phyloP scores from a whole-genome alignment of 2,797 vertebrate species.

The Alosa sapidissima region DNA sequence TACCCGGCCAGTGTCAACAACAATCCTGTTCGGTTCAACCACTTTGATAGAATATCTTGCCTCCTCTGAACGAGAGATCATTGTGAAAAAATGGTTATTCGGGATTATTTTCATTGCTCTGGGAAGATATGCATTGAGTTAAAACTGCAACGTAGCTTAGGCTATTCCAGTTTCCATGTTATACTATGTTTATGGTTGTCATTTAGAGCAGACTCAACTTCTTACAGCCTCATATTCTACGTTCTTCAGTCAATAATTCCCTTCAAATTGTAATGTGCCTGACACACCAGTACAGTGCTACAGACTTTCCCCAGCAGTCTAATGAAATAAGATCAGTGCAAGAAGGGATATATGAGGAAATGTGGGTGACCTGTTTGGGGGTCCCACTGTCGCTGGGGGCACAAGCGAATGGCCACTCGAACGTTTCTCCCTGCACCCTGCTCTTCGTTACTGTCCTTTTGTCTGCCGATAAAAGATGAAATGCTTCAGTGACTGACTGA shows the following conservation, averaged over 20 bases:
- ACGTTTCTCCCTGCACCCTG: constrained; percentile 45
- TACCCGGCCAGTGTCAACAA: constrained; percentile 57
- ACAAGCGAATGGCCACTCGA: constrained; percentile 51
- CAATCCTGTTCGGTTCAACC: constrained; percentile 48
- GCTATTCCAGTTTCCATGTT: too few relatives aligned
- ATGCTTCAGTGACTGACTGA: too few relatives aligned
- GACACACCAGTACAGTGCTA: not conserved
- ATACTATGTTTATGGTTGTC: too few relatives aligned
- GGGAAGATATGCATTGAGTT: not conserved
- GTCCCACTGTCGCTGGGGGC: constrained; percentile 43
- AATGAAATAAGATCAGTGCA: not conserved
- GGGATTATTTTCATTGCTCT: not conserved
- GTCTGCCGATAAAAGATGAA: constrained; percentile 25
- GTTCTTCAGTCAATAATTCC: too few relatives aligned
- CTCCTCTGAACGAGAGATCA: constrained; percentile 34
- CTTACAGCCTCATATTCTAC: too few relatives aligned
- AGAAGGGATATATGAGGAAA: not conserved
- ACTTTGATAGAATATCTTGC: constrained; percentile 51
- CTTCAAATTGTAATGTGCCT: not conserved
- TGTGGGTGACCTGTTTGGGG: constrained; percentile 24
- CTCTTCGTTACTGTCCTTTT: constrained; percentile 14
- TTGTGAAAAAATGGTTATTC: not conserved
- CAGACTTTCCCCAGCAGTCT: too few relatives aligned
- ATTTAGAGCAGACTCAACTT: too few relatives aligned
- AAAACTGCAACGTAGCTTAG: not conserved